Evolutionary conservation across 2,113 vertebrate genomes (phyloP), one percentile per base, ranked within the genome.

Genomic region (Rallus limicola): DNA sequence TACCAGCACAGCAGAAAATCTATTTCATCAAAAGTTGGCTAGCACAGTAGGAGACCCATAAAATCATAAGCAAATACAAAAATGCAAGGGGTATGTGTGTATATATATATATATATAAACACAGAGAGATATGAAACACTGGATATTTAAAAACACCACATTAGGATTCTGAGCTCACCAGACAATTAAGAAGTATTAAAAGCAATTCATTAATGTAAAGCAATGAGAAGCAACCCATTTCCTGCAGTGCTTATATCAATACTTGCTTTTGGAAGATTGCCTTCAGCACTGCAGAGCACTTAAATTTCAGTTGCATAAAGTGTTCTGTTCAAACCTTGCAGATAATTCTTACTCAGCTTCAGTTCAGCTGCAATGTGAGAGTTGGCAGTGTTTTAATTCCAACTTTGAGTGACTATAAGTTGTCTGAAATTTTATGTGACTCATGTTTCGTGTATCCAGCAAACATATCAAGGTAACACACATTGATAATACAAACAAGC

Each of bases 171-270:
- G 76, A 96, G 86, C 76, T 36, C 42, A 19, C 46, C 31, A 46
- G 86, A 59, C 93, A 95, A 95, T 89, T 93, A 92, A 59, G 40
- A 7, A 72, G 31, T 64, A 94, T 79, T 95, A 77, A 91, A 88
- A 93, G 82, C 77, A 44, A 92, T 88, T 95, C 88, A 92, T 95
- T 93, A 96, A 65, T 70, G 72, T 52, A 75, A 82, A 85, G 48
- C 36, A 75, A 31, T 28, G 28, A 33, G 82, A 75, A 94, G 69
- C 86, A 38, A 85, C 40, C 6, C 6, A 86, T 74, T 93, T 93
- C 74, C 77, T 72, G 55, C 50, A 14, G 75, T 60, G 80, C 46
- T 76, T 60, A 5, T 59, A 85, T n/a, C 69, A 81, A 67, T 78
- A 78, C 70, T 50, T 38, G 80, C 26, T 70, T 92, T 85, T 34